phyloP scores from a whole-genome alignment of 2,797 vertebrate genomes.

The Chelon auratus region DNA sequence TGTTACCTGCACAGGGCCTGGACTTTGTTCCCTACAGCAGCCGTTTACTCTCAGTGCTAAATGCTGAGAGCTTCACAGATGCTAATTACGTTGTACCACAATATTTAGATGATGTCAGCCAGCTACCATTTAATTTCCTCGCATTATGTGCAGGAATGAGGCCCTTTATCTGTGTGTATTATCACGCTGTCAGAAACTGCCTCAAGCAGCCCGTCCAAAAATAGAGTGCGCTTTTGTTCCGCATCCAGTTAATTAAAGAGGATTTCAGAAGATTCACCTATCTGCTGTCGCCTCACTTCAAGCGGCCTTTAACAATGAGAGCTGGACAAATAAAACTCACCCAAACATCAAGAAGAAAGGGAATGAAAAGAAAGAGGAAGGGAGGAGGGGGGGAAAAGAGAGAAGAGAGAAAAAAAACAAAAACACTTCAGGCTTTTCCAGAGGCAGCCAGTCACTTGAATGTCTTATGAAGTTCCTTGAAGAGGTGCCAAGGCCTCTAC shows the following conservation, averaged over 20 bases:
- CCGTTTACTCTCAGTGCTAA: slow-evolving; percentile 23
- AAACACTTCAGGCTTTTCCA: slow-evolving; percentile 74
- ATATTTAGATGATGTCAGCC: slow-evolving; percentile 41
- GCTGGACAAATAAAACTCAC: slow-evolving; percentile 75
- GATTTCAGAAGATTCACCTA: slow-evolving; percentile 44
- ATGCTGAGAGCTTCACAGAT: slow-evolving; percentile 9
- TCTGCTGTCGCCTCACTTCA: slow-evolving; percentile 41
- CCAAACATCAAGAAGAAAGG: slow-evolving; percentile 71
- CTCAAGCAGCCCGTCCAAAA: slow-evolving; percentile 27
- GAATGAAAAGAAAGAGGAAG: slow-evolving; percentile 58
- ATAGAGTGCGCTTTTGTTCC: slow-evolving; percentile 28
- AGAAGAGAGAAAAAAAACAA: slow-evolving; percentile 25
- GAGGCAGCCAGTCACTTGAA: slow-evolving; percentile 80
- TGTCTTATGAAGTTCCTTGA: slow-evolving; percentile 80
- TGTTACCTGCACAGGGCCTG: slow-evolving; percentile 33
- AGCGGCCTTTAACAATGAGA: slow-evolving; percentile 69
- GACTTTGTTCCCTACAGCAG: slow-evolving; percentile 38
- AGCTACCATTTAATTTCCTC: slow-evolving; percentile 33
- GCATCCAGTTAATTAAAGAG: slow-evolving; percentile 49
- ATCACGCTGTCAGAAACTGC: slow-evolving; percentile 22
- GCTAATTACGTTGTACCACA: slow-evolving; percentile 26
- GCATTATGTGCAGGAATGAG: slow-evolving; percentile 8
- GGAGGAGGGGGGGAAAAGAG: background rate
- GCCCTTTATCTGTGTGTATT: slow-evolving; percentile 29
- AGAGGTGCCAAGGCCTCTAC: slow-evolving; percentile 76